Conservation (phyloP, 2,113 vertebrate genomes). For the Oriolus oriolus region DNA sequence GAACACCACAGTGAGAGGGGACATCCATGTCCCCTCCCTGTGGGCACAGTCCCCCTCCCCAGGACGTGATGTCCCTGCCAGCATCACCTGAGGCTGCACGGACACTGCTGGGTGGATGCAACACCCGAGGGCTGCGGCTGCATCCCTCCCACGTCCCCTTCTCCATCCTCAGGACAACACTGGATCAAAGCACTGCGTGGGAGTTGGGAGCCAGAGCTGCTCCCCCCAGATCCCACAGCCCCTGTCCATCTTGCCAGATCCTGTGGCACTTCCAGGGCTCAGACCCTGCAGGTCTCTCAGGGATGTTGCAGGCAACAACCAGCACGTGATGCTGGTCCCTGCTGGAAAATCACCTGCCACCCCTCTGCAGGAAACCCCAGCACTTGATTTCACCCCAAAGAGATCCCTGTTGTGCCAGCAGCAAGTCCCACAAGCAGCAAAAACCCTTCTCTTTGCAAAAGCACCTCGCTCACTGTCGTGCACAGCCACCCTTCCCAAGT, state of each 20-base stretch:
- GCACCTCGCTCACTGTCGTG: rapidly evolving
- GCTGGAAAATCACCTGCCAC: neutral
- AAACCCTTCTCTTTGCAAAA: rapidly evolving
- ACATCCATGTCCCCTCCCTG: neutral
- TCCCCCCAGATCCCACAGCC: neutral
- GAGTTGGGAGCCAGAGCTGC: neutral
- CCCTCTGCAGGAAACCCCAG: neutral
- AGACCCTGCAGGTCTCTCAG: rapidly evolving
- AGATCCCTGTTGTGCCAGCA: neutral
- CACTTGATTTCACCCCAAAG: neutral
- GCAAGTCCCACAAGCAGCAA: neutral
- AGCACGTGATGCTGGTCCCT: neutral
- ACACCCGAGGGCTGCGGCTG: neutral
- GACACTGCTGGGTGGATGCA: neutral
- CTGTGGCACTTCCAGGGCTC: neutral
- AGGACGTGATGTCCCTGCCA: neutral
- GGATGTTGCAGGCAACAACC: neutral
- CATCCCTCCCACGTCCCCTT: neutral
- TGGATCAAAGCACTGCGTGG: neutral
- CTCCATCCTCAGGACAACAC: neutral
- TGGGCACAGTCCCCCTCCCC: neutral
- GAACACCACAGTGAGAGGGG: rapidly evolving
- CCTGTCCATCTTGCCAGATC: neutral
- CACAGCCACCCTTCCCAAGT: rapidly evolving
- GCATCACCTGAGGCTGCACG: neutral